These are phyloP conservation scores for Alviniconcha strummeri DNA, from an alignment of 2,888 invertebrate species.

Conservation along the genomic window DNA sequence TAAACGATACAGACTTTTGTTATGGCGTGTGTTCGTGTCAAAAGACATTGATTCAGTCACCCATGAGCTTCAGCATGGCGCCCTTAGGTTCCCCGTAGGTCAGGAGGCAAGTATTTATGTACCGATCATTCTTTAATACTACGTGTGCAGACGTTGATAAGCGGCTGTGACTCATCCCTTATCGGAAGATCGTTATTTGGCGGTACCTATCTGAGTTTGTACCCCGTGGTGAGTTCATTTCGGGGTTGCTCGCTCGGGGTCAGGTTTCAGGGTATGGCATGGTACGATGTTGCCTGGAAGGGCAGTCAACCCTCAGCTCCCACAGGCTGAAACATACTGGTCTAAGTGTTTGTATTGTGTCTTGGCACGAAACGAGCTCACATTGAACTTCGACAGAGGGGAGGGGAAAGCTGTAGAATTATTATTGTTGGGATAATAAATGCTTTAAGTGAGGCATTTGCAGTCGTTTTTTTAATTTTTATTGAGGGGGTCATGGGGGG, in stretches of 20 bases:
- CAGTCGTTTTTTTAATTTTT: too few species aligned
- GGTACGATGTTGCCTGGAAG: neutral
- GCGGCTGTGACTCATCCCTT: neutral
- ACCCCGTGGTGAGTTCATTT: neutral
- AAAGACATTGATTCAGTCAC: neutral
- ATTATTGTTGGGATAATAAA: too few species aligned
- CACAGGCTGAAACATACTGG: too few species aligned
- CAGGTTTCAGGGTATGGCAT: neutral
- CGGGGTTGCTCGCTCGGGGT: neutral
- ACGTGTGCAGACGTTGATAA: conserved; percentile 7
- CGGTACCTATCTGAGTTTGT: neutral
- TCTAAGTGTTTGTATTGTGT: too few species aligned
- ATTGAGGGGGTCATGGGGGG: too few species aligned
- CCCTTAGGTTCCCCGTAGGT: neutral
- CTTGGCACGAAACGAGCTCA: too few species aligned
- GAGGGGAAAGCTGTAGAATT: too few species aligned
- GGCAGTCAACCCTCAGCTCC: neutral
- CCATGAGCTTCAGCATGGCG: neutral
- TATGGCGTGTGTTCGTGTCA: neutral
- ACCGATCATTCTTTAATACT: neutral
- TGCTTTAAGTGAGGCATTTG: too few species aligned
- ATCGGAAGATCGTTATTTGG: neutral
- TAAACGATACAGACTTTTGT: too few species aligned
- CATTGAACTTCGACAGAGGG: too few species aligned
- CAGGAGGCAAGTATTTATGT: neutral